Percentiles rank a stretch among this genome's conserved stretches.
These are phyloP conservation scores for Melinaea menophilus DNA, from an alignment of 2,888 invertebrate species.

Conservation along the genomic window DNA sequence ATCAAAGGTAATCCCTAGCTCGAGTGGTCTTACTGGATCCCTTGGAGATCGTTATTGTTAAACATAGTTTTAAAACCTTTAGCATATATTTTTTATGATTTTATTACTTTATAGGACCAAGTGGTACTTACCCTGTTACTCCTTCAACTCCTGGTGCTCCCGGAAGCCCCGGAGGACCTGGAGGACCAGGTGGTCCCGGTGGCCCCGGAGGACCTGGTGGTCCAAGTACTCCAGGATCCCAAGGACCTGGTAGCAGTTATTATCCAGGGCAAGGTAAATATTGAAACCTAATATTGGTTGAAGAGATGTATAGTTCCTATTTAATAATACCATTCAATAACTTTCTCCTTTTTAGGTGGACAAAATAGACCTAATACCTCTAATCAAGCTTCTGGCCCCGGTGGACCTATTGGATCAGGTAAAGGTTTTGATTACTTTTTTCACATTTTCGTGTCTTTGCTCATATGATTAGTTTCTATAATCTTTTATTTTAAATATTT, in stretches of 20 bases:
- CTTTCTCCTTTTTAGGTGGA: conserved; percentile 3
- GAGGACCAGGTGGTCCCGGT: conserved; percentile 18
- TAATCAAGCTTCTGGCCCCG: conserved; percentile 15
- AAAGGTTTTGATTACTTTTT: neutral
- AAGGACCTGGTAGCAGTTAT: conserved; percentile 33
- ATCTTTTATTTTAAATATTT: neutral
- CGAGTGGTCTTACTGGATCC: too few relatives aligned
- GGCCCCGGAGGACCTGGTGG: conserved; percentile 24
- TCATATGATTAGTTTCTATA: neutral
- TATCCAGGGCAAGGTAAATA: conserved; percentile 30
- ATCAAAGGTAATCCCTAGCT: too few relatives aligned
- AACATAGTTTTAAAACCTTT: too few relatives aligned
- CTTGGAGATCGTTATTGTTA: too few relatives aligned
- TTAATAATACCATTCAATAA: neutral
- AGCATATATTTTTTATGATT: too few relatives aligned
- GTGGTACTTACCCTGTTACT: neutral
- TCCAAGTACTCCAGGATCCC: conserved; percentile 14
- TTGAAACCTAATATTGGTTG: too few relatives aligned
- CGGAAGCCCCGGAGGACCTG: neutral
- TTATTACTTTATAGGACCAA: conserved; percentile 5
- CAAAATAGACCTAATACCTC: conserved; percentile 14
- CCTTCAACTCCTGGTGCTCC: neutral
- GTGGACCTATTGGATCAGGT: conserved; percentile 18
- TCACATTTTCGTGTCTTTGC: neutral
- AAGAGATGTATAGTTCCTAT: too few relatives aligned